Percentiles rank a stretch among this genome's conserved stretches.
These are phyloP conservation scores for Galeopterus variegatus DNA, from an alignment of 2,113 vertebrate species.

Conservation along the genomic window DNA sequence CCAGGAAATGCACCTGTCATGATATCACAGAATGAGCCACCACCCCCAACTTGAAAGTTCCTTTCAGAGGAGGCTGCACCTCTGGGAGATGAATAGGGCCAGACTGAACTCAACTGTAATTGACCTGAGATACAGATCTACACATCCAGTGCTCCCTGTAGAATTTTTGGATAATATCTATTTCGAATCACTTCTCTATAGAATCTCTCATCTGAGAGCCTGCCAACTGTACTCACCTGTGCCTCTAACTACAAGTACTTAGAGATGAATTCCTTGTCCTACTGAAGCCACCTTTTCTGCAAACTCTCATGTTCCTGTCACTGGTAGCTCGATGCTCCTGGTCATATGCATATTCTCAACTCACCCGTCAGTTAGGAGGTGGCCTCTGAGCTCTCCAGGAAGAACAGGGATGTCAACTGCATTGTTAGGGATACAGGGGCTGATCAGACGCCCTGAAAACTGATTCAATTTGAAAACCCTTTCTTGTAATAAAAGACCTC, in stretches of 20 bases:
- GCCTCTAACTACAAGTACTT: not conserved
- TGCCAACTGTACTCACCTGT: not conserved
- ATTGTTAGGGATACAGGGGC: not conserved
- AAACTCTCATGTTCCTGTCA: not conserved
- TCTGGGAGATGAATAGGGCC: not conserved
- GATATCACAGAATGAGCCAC: not conserved
- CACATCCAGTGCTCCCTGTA: too few species aligned
- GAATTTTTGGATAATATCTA: not conserved
- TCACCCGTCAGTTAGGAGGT: not conserved
- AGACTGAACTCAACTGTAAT: not conserved
- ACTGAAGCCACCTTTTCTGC: not conserved
- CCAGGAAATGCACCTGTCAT: not conserved
- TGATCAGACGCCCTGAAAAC: not conserved
- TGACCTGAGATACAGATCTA: not conserved
- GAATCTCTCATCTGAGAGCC: not conserved
- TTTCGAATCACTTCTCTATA: not conserved
- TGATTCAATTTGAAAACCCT: not conserved
- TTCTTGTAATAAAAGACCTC: not conserved
- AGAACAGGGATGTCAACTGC: not conserved
- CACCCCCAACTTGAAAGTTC: fast-evolving
- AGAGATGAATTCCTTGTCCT: not conserved
- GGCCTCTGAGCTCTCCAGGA: not conserved
- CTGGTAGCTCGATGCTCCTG: not conserved
- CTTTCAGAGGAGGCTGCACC: not conserved
- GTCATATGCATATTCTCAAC: not conserved